phyloP scores from a whole-genome alignment of 2,113 vertebrate genomes.

The Corythornis cristatus region DNA sequence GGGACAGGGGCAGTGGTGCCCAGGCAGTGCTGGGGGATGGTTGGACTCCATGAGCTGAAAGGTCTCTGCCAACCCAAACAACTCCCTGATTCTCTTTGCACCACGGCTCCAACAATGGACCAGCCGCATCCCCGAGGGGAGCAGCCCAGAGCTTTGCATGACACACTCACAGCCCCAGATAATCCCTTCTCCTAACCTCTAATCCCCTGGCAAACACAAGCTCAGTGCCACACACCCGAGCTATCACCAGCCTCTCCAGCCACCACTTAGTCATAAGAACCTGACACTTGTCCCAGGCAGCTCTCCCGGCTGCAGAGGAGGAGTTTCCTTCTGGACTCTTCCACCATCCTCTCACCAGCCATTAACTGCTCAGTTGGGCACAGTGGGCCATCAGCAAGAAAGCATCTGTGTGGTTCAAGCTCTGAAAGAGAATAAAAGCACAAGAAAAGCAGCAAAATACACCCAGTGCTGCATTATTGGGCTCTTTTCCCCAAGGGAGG shows the following conservation, averaged over 20 bases:
- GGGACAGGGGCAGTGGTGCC: neutral
- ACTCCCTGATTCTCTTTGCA: neutral
- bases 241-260: neutral
- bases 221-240: neutral
- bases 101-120: neutral
- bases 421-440: neutral
- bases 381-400: accelerated
- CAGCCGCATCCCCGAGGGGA: accelerated
- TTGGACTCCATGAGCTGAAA: neutral
- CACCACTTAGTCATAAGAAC: neutral
- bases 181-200: neutral
- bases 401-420: accelerated
- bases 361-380: accelerated
- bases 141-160: neutral
- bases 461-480: neutral
- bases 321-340: neutral
- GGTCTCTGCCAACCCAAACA: neutral
- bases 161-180: accelerated
- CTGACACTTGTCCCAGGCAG: accelerated
- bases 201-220: neutral
- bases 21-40: neutral
- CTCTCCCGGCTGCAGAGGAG: neutral
- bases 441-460: neutral
- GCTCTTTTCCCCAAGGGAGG: neutral
- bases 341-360: neutral